Percentiles rank a stretch among this genome's conserved stretches.
These are phyloP conservation scores for Macaria liturata DNA, from an alignment of 2,888 invertebrate species.

Conservation along the genomic window DNA sequence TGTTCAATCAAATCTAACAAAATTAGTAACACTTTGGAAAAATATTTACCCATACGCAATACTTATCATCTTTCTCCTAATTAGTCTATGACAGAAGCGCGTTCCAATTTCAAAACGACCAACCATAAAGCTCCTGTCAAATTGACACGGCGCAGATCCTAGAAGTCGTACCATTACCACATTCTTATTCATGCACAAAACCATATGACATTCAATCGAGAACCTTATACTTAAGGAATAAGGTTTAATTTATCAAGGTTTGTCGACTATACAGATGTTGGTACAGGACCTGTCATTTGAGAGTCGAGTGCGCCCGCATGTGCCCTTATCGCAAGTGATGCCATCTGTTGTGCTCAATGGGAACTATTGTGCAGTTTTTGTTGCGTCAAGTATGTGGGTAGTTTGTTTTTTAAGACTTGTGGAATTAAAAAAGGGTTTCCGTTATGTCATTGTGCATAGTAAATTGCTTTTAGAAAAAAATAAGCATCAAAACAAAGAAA, in stretches of 20 bases:
- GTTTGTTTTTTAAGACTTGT: slow-evolving; percentile 5
- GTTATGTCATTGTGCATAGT: neutral
- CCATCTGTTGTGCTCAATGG: slow-evolving; percentile 20
- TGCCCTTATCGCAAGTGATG: slow-evolving; percentile 15
- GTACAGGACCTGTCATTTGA: slow-evolving; percentile 7
- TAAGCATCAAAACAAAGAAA: too few relatives aligned
- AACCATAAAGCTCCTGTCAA: slow-evolving; percentile 3
- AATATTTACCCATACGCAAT: too few relatives aligned
- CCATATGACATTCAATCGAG: too few relatives aligned
- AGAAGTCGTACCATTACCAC: neutral
- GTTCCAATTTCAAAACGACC: slow-evolving; percentile 3
- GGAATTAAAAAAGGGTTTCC: neutral
- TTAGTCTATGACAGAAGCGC: neutral
- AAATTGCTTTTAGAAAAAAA: too few relatives aligned
- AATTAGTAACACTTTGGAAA: too few relatives aligned
- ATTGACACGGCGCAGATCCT: slow-evolving; percentile 11
- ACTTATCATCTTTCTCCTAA: too few relatives aligned
- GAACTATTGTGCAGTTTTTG: slow-evolving; percentile 15
- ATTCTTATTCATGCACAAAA: too few relatives aligned
- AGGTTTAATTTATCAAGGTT: too few relatives aligned
- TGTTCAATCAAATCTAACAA: too few relatives aligned
- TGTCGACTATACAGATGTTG: too few relatives aligned
- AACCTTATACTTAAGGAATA: too few relatives aligned
- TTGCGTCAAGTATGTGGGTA: slow-evolving; percentile 14
- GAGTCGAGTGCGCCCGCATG: slow-evolving; percentile 17